phyloP scores from a whole-genome alignment of 1,140 invertebrate genomes.

The Thereuonema tuberculata region DNA sequence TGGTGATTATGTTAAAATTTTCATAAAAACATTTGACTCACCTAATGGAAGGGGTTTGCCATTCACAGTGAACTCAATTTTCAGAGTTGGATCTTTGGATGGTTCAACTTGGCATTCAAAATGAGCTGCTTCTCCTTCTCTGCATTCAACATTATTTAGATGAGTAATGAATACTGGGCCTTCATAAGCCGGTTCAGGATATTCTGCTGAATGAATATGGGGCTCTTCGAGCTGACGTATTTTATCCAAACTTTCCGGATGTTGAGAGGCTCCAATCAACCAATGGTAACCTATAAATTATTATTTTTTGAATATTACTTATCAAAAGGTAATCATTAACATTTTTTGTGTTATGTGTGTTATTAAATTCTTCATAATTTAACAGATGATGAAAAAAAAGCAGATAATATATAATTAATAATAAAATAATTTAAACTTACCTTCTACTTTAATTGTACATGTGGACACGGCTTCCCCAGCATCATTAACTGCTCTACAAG shows the following conservation, averaged over 20 bases:
- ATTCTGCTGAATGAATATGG: slow-evolving; percentile 38
- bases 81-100: slow-evolving; percentile 83
- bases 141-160: slow-evolving; percentile 75
- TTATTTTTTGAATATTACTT: background rate
- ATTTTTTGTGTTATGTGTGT: background rate
- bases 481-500: slow-evolving; percentile 79
- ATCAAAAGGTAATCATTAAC: background rate
- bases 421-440: too few relatives aligned
- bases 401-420: too few relatives aligned
- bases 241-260: slow-evolving; percentile 76
- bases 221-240: slow-evolving; percentile 76
- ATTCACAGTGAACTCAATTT: slow-evolving; percentile 39
- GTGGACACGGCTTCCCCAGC: slow-evolving; percentile 84
- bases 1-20: too few relatives aligned
- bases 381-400: too few relatives aligned
- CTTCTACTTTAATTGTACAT: slow-evolving; percentile 72
- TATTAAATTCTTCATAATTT: too few relatives aligned
- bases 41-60: slow-evolving; percentile 18
- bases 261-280: slow-evolving; percentile 71
- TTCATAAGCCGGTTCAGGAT: slow-evolving; percentile 61
- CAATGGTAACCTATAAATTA: slow-evolving; percentile 50
- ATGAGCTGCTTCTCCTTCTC: slow-evolving; percentile 77
- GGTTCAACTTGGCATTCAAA: slow-evolving; percentile 93
- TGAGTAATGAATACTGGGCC: slow-evolving; percentile 77
- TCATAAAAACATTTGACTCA: too few relatives aligned